Evolutionary conservation across 2,113 vertebrate genomes (phyloP), one percentile per base, ranked within the genome.

Genomic region (Orcinus orca): DNA sequence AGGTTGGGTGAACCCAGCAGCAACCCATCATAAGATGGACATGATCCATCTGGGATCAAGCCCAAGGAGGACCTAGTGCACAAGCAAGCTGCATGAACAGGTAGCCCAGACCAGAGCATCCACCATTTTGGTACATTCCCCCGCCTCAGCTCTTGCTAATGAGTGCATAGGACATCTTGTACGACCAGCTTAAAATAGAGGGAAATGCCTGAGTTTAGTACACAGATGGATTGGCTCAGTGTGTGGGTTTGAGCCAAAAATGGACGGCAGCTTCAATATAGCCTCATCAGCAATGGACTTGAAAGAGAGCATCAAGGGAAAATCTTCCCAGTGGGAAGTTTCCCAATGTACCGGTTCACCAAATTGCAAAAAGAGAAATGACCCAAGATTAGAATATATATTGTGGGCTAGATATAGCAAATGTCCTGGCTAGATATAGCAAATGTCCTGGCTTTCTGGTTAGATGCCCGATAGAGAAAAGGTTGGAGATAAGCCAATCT

Each of bases 41-140:
- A 0, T n/a, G n/a, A 70, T 25, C 62, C 41, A 60, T 50, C 20
- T 60, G 67, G 68, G 36, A 38, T 74, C 55, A 55, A 83, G 31
- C 2, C 15, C 36, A 76, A 58, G 60, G 7, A 23, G 11, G 36
- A 29, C 25, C 3, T 10, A 73, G 38, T 33, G 38, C 0, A 41
- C 9, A 38, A 41, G 31, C 25, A 29, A 62, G n/a, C 44, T 26
- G 4, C 11, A 2, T 1, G 25, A 6, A 3, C 86, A 36, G 63
- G 65, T 33, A 11, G 44, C 36, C 38, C 60, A 33, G 18, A 29
- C 10, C 44, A n/a, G 0, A 2, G 70, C 10, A 8, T 13, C 70
- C 1, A 0, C 26, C 15, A 6, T 5, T 4, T 10, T 1, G 14
- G 14, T 33, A 44, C 25, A 21, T 25, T 4, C 17, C 25, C n/a